These are phyloP conservation scores for Chiloscyllium punctatum DNA, from an alignment of 2,797 vertebrate genomes.

Conservation along the genomic window DNA sequence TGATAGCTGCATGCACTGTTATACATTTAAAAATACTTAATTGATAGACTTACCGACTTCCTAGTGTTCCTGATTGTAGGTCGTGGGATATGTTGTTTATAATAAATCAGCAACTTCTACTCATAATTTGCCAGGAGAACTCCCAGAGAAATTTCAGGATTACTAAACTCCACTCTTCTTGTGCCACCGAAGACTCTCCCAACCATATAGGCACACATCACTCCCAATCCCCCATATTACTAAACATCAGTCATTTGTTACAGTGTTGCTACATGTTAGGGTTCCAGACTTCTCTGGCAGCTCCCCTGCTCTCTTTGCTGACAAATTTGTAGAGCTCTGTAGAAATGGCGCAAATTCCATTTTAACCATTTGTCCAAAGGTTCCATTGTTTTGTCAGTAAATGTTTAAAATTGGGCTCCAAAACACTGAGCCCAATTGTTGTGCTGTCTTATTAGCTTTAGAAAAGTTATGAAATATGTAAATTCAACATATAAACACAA, in stretches of 20 bases:
- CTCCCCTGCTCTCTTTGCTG: neutral
- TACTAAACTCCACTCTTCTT: neutral
- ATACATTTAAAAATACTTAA: neutral
- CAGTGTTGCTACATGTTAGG: neutral
- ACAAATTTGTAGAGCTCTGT: neutral
- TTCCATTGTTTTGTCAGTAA: neutral
- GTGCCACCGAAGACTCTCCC: neutral
- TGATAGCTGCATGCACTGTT: neutral
- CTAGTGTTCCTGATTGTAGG: neutral
- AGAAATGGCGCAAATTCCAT: neutral
- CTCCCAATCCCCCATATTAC: neutral
- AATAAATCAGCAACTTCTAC: neutral
- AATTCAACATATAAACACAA: neutral
- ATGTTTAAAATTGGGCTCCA: neutral
- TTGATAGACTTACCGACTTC: neutral
- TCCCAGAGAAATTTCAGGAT: neutral
- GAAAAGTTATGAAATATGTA: neutral
- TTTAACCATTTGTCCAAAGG: neutral
- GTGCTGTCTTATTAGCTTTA: neutral
- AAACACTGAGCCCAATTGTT: neutral
- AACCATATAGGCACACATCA: neutral
- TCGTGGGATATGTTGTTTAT: neutral
- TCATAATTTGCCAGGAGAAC: neutral
- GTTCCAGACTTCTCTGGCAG: neutral
- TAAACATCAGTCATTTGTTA: neutral